Evolutionary conservation across 2,888 invertebrate genomes (phyloP), one percentile per base, ranked within the genome.

Genomic region (Dendrolimus pini): DNA sequence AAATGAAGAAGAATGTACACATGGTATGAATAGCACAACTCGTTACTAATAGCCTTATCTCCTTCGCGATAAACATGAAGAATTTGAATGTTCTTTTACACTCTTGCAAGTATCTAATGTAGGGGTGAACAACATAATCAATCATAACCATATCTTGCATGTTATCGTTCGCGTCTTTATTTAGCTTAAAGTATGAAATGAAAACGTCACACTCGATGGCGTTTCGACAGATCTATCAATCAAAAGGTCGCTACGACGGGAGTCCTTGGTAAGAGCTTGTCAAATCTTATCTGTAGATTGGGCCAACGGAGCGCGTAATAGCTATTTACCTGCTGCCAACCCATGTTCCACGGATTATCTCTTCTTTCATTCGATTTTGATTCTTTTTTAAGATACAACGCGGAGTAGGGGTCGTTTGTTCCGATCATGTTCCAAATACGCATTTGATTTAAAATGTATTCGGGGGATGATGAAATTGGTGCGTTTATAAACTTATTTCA

Each of bases 271-370:
- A 47, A 47, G 72, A 71, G 69, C 74, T 70, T 83, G 84, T 88
- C 88, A 83, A 78, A 81, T 79, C 81, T 82, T 85, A 88, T 88
- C 89, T 75, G 65, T 66, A 63, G 65, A 67, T 70, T 75, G 78
- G 74, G 60, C 71, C 89, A 85, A 65, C 75, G 85, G 81, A 87
- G 86, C 89, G 87, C 59, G 78, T 89, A 88, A 90, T 90, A 88
- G 89, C 86, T 89, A 89, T 84, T 89, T 89, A 89, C 89, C 89
- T 89, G 80, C 63, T 65, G 72, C 71, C 71, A 68, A 72, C 72
- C 74, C 75, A 68, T 77, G 75, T 78, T 74, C 77, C 64, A 61
- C 59, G 79, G 83, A 88, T 89, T 83, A 87, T 87, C 80, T 76
- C 70, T 65, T 74, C 72, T 72, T 64, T 68, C 72, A 69, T 76